Evolutionary conservation across 1,140 invertebrate genomes (phyloP).

Genomic region (Wiebesia pumilae): DNA sequence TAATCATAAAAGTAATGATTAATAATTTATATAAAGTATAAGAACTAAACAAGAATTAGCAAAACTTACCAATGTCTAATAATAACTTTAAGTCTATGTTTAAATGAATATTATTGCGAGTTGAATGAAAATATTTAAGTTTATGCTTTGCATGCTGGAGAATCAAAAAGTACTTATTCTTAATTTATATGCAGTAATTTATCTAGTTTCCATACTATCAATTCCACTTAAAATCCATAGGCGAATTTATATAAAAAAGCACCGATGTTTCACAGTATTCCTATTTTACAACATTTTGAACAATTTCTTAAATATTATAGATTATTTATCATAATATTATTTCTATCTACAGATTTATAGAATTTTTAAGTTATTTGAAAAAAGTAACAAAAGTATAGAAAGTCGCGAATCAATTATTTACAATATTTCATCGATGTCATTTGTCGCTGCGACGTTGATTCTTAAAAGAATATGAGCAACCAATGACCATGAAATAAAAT

Average conservation of each 20-base stretch:
- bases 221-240: slow-evolving; percentile 30
- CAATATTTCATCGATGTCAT: slow-evolving; percentile 29
- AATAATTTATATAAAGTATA: neutral
- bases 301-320: slow-evolving; percentile 54
- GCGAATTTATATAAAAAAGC: slow-evolving; percentile 51
- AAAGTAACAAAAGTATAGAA: slow-evolving; percentile 53
- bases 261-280: slow-evolving; percentile 59
- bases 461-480: slow-evolving; percentile 4
- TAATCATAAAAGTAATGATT: slow-evolving; percentile 48
- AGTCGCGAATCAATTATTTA: slow-evolving; percentile 45
- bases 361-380: slow-evolving; percentile 42
- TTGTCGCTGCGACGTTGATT: slow-evolving; percentile 24
- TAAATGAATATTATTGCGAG: neutral
- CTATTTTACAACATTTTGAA: slow-evolving; percentile 42
- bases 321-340: slow-evolving; percentile 41
- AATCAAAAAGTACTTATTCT: slow-evolving; percentile 7
- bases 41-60: neutral
- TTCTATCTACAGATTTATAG: slow-evolving; percentile 44
- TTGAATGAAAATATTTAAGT: neutral
- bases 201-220: slow-evolving; percentile 26
- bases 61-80: too few species aligned
- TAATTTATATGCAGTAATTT: neutral
- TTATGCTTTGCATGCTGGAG: neutral
- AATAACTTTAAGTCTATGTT: too few species aligned
- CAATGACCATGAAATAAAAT: slow-evolving; percentile 10